Percentiles rank a stretch among this genome's conserved stretches.
Conservation (phyloP, 2,888 invertebrate species). For the Spodoptera picta region DNA sequence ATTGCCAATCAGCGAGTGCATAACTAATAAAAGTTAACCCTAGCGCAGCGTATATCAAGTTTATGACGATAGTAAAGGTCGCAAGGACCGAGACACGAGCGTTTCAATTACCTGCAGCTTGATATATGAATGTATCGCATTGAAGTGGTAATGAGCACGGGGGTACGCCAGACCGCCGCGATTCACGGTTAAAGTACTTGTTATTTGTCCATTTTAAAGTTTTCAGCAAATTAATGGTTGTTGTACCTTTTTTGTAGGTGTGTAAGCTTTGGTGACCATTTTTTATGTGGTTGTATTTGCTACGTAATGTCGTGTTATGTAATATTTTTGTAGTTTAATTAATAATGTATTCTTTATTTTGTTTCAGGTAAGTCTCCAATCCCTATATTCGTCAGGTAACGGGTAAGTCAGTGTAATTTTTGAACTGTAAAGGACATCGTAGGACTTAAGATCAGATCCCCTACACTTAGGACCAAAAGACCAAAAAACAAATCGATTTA, state of each 20-base stretch:
- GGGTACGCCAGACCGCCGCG: conserved; percentile 38
- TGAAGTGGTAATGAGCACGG: conserved; percentile 44
- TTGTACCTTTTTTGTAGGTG: no score
- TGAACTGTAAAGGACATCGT: background rate
- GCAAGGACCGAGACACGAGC: conserved; percentile 27
- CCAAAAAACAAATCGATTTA: background rate
- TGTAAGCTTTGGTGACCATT: no score
- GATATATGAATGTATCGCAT: conserved; percentile 46
- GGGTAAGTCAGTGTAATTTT: conserved; percentile 24
- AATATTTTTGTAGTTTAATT: no score
- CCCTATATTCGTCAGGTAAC: background rate
- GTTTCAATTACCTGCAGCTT: conserved; percentile 50
- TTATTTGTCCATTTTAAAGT: conserved; percentile 28
- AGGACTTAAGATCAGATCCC: no score
- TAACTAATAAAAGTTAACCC: conserved; percentile 46
- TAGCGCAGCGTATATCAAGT: conserved; percentile 34
- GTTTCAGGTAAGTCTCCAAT: conserved; percentile 65
- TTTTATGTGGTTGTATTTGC: no score
- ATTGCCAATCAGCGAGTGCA: conserved; percentile 48
- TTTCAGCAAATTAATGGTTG: background rate
- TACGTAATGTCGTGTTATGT: no score
- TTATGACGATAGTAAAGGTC: conserved; percentile 51
- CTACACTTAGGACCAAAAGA: background rate
- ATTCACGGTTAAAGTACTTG: conserved; percentile 24
- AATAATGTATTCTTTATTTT: conserved; percentile 28